Evolutionary conservation across 2,888 invertebrate genomes (phyloP).

Genomic region (Agrotis puta): DNA sequence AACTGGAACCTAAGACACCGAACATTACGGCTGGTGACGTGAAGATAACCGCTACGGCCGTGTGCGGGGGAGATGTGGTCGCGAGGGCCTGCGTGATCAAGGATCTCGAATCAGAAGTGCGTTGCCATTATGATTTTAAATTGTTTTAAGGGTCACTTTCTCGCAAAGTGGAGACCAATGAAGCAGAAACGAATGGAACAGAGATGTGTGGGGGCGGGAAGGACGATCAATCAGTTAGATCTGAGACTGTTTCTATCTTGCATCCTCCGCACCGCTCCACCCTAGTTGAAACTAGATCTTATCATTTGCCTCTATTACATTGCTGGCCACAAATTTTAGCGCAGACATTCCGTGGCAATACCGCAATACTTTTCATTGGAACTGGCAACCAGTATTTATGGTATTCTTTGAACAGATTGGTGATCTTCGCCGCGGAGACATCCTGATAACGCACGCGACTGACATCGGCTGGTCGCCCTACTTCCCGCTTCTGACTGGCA

Average conservation of each 20-base stretch:
- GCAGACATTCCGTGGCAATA: neutral
- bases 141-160: neutral
- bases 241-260: neutral
- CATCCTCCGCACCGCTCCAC: neutral
- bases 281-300: neutral
- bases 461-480: constrained; percentile 97
- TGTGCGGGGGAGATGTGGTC: constrained; percentile 92
- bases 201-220: no score
- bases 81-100: constrained; percentile 94
- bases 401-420: constrained; percentile 76
- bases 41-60: constrained; percentile 92
- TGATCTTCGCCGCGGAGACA: constrained; percentile 92
- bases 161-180: neutral
- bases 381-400: neutral
- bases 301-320: neutral
- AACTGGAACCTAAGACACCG: constrained; percentile 70
- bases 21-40: constrained; percentile 72
- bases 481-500: constrained; percentile 94
- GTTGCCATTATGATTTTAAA: neutral
- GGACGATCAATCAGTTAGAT: no score
- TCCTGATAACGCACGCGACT: constrained; percentile 94
- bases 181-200: no score
- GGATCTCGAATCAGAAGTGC: constrained; percentile 91
- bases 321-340: neutral
- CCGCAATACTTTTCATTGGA: neutral